Conservation (phyloP, 2,888 invertebrate genomes). For the Aspidapion aeneum region DNA sequence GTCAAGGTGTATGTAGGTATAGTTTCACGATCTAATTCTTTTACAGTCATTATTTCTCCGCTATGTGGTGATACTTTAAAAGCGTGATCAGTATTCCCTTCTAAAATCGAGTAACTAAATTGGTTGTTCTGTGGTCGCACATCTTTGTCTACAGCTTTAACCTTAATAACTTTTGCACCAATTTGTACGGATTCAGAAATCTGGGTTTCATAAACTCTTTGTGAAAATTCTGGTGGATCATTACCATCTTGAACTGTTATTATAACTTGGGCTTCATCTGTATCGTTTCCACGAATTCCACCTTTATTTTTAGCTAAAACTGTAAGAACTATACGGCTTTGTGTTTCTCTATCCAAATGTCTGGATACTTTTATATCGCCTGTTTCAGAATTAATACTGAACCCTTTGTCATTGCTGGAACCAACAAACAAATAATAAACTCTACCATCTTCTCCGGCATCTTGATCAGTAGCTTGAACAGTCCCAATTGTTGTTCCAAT, state of each 20-base stretch:
- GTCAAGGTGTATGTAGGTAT: slow-evolving; percentile 70
- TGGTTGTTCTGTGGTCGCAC: slow-evolving; percentile 88
- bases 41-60: slow-evolving; percentile 77
- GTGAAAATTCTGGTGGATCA: slow-evolving; percentile 91
- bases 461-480: slow-evolving; percentile 86
- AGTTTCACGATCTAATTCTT: slow-evolving; percentile 77
- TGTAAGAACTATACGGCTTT: slow-evolving; percentile 83
- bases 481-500: slow-evolving; percentile 82
- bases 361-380: slow-evolving; percentile 82
- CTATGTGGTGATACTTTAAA: slow-evolving; percentile 86
- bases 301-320: slow-evolving; percentile 94
- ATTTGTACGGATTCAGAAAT: slow-evolving; percentile 76
- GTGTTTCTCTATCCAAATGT: slow-evolving; percentile 81
- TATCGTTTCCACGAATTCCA: slow-evolving; percentile 91
- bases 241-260: slow-evolving; percentile 94
- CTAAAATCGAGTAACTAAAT: slow-evolving; percentile 85
- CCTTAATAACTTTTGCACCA: slow-evolving; percentile 71
- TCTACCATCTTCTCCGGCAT: slow-evolving; percentile 81
- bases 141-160: slow-evolving; percentile 89
- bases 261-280: slow-evolving; percentile 91
- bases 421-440: slow-evolving; percentile 92
- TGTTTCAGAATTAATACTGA: slow-evolving; percentile 77
- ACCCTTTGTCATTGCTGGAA: slow-evolving; percentile 88
- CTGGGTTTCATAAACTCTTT: slow-evolving; percentile 70
- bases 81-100: slow-evolving; percentile 76